Evolutionary conservation across 2,888 invertebrate species (phyloP).

Genomic region (Hydriomena furcata): DNA sequence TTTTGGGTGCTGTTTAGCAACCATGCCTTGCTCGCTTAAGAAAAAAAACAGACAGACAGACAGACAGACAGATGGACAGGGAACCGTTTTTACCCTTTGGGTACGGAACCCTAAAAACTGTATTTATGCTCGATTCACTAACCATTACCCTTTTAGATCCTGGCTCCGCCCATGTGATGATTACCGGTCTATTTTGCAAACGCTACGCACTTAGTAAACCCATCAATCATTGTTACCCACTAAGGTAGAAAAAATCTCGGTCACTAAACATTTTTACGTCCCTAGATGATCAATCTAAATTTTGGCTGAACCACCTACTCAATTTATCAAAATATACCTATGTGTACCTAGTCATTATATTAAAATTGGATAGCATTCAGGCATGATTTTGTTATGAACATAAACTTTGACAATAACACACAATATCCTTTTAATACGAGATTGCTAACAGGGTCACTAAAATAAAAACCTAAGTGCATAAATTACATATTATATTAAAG

Average conservation of each 20-base stretch:
- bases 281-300: conserved; percentile 35
- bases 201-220: neutral
- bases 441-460: no score
- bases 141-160: neutral
- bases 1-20: no score
- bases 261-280: conserved; percentile 32
- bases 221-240: conserved; percentile 34
- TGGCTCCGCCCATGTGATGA: neutral
- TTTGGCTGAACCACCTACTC: conserved; percentile 11
- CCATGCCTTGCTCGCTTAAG: no score
- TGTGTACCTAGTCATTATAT: conserved; percentile 4
- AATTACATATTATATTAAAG: no score
- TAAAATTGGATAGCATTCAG: neutral
- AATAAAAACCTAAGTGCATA: no score
- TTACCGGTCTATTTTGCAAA: conserved; percentile 10
- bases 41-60: no score
- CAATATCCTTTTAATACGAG: no score
- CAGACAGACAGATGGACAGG: no score
- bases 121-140: neutral
- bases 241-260: conserved; percentile 32
- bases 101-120: no score
- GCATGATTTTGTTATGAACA: no score
- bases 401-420: no score
- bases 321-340: conserved; percentile 30
- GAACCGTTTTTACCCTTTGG: no score